phyloP scores from a whole-genome alignment of 2,113 vertebrate species.

The Lasiurus borealis region DNA sequence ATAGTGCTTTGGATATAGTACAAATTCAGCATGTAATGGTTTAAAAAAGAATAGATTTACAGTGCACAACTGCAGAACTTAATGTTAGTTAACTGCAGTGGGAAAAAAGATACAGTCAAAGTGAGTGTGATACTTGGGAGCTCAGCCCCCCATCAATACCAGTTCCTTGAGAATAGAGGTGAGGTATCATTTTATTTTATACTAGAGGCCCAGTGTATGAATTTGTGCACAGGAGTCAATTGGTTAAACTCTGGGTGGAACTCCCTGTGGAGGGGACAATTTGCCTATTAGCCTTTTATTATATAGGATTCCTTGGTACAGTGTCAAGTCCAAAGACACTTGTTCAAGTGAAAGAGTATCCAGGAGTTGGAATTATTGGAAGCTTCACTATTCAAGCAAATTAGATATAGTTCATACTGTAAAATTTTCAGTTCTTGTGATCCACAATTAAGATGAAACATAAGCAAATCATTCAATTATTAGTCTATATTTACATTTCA shows the following conservation, averaged over 20 bases:
- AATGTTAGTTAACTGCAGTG: not conserved
- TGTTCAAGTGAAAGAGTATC: not conserved
- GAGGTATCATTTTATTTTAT: slow-evolving; percentile 44
- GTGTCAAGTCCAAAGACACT: not conserved
- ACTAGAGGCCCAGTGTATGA: too few relatives aligned
- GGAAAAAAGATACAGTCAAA: not conserved
- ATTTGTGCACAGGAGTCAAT: too few relatives aligned
- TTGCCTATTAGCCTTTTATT: too few relatives aligned
- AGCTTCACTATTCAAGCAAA: not conserved
- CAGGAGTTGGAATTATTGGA: slow-evolving; percentile 16
- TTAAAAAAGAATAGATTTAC: slow-evolving; percentile 47
- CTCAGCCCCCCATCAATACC: not conserved
- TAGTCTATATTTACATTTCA: not conserved
- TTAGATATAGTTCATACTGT: not conserved
- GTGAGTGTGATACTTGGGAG: not conserved
- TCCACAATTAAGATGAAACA: not conserved
- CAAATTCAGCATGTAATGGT: slow-evolving; percentile 29
- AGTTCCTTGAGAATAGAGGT: slow-evolving; percentile 14
- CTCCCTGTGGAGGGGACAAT: too few relatives aligned
- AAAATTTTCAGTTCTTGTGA: slow-evolving; percentile 30
- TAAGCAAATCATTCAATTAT: not conserved
- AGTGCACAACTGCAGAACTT: slow-evolving; percentile 6
- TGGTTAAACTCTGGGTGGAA: too few relatives aligned
- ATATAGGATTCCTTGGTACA: not conserved
- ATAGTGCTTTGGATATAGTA: not conserved